phyloP scores from a whole-genome alignment of 2,113 vertebrate species.

The Morone chrysops region DNA sequence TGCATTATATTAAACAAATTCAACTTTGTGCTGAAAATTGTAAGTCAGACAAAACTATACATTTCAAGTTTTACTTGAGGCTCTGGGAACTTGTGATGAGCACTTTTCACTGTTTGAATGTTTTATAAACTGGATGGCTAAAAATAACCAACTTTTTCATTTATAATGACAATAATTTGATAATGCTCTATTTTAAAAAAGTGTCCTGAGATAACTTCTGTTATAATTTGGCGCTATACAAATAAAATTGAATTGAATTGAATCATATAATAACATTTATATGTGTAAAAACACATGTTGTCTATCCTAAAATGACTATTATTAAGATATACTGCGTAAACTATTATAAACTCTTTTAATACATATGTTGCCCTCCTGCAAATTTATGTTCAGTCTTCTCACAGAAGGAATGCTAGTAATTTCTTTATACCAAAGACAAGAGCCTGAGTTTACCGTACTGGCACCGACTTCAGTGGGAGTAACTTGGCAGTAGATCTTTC shows the following conservation, averaged over 20 bases:
- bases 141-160: neutral
- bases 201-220: too few relatives aligned
- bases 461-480: constrained; percentile 2
- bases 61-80: too few relatives aligned
- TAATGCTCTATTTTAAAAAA: too few relatives aligned
- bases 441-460: neutral
- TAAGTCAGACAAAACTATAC: too few relatives aligned
- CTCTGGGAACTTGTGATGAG: neutral
- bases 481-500: constrained; percentile 4
- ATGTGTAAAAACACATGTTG: neutral
- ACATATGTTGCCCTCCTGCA: too few relatives aligned
- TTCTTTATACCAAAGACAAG: neutral
- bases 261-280: neutral
- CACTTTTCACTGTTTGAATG: neutral
- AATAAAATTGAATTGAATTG: too few relatives aligned
- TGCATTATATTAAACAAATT: neutral
- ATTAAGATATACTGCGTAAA: too few relatives aligned
- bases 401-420: neutral
- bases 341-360: neutral
- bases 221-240: too few relatives aligned
- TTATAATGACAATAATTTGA: neutral
- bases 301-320: neutral
- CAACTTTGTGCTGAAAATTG: neutral
- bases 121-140: neutral
- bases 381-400: neutral